These are phyloP conservation scores for Agrotis exclamationis DNA, from an alignment of 2,888 invertebrate genomes.

Conservation along the genomic window DNA sequence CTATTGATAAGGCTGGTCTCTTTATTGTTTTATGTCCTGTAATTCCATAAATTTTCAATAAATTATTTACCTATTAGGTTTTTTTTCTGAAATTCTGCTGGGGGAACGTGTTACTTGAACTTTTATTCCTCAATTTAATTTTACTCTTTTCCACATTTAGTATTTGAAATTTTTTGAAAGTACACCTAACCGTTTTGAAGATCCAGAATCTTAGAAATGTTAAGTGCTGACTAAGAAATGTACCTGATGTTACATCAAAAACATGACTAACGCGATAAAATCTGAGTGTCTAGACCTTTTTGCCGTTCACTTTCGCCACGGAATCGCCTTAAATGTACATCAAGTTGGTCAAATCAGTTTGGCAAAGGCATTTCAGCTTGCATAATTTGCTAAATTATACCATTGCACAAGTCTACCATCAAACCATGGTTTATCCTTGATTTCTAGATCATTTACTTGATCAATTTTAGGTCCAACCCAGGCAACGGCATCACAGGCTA, in stretches of 20 bases:
- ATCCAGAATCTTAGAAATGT: constrained; percentile 4
- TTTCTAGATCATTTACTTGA: constrained; percentile 7
- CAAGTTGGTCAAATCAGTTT: constrained; percentile 74
- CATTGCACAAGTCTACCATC: constrained; percentile 59
- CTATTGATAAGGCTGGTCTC: constrained; percentile 27
- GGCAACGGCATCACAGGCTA: no score
- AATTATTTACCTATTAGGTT: neutral
- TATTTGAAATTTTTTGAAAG: no score
- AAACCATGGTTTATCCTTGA: constrained; percentile 31
- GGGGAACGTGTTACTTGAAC: neutral
- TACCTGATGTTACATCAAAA: constrained; percentile 49
- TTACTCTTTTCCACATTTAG: neutral
- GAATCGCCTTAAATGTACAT: constrained; percentile 70
- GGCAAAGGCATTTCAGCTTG: constrained; percentile 68
- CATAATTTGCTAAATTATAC: constrained; percentile 69
- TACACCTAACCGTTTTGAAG: no score
- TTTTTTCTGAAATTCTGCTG: neutral
- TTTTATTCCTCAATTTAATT: neutral
- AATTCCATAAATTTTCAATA: constrained; percentile 12
- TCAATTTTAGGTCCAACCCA: neutral
- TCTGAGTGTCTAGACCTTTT: constrained; percentile 62
- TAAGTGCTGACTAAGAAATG: constrained; percentile 33
- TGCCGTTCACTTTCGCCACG: constrained; percentile 73
- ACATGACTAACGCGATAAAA: constrained; percentile 59
- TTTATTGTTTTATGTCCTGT: constrained; percentile 7